Evolutionary conservation across 2,888 invertebrate genomes (phyloP), one percentile per base, ranked within the genome.

Genomic region (Drosophila hamatofila): DNA sequence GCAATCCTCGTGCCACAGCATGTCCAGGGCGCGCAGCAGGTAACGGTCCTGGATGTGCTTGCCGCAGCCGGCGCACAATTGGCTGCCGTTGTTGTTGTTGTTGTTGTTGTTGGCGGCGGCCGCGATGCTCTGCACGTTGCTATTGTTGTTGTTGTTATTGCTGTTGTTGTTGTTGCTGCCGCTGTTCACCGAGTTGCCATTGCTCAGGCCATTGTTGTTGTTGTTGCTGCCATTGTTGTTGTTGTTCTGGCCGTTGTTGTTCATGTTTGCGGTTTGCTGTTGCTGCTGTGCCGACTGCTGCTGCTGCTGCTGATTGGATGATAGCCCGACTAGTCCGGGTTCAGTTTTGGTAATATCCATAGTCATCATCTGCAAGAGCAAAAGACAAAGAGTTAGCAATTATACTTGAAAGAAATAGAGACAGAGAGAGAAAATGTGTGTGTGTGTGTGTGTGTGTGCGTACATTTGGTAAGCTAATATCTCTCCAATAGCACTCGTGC

Each of bases 1-100:
- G 93, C 99, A 99, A 94, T 99, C 98, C 93, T 99, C 99, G 93
- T 99, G 99, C 98, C 99, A 99, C 91, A 96, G 96, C 93, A 97
- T 95, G 93, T 98, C 98, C 91, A 98, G 93, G 3, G 98, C 98
- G 93, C 97, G 97, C 90, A 98, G 95, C 81, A 98, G 94, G 93
- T 95, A 98, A 88, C 97, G 95, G 93, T 98, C 98, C 41, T 97
- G 97, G 92, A 99, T 99, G 90, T 96, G 96, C 93, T 98, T 98
- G 92, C 97, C 97, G 93, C 98, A 99, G 37, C 98, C 98, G 58
- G 97, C 97, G 93, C 98, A 98, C 87, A 97, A 96, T 94, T 97
- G 95, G 61, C 94, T 94, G 62, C 89, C 91, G 68, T 90, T 92
- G 88, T 90, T 91, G 80, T 91, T 91, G 80, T 91, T 91, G 46